Evolutionary conservation across 2,797 vertebrate genomes (phyloP).

Genomic region (Aeoliscus strigatus): DNA sequence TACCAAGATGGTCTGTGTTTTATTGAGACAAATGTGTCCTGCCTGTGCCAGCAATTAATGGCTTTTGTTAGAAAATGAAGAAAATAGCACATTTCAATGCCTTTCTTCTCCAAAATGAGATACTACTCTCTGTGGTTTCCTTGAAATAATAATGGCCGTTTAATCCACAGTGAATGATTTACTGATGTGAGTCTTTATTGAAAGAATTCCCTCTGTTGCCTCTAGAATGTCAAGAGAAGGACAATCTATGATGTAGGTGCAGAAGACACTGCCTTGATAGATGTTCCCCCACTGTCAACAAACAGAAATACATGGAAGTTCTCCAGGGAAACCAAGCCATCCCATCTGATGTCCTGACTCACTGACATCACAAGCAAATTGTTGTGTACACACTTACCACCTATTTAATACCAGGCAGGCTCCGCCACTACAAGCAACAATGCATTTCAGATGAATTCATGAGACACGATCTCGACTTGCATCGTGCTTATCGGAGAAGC

Average conservation of each 20-base stretch:
- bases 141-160: slow-evolving; percentile 42
- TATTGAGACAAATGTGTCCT: slow-evolving; percentile 75
- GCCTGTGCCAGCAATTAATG: slow-evolving; percentile 70
- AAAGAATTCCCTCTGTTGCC: no score
- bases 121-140: slow-evolving; percentile 44
- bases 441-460: no score
- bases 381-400: slow-evolving; percentile 42
- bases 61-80: slow-evolving; percentile 50
- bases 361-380: slow-evolving; percentile 62
- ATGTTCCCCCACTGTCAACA: slow-evolving; percentile 51
- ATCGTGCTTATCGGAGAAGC: slow-evolving; percentile 39
- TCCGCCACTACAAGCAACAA: no score
- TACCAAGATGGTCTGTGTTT: slow-evolving; percentile 66
- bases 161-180: slow-evolving; percentile 39
- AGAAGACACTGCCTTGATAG: slow-evolving; percentile 34
- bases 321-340: slow-evolving; percentile 52
- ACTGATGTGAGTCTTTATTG: slow-evolving; percentile 34
- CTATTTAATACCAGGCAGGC: slow-evolving; percentile 45
- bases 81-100: slow-evolving; percentile 45
- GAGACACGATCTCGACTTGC: slow-evolving; percentile 53
- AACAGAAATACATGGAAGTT: slow-evolving; percentile 65
- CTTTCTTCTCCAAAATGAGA: slow-evolving; percentile 46
- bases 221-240: slow-evolving; percentile 38
- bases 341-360: slow-evolving; percentile 41
- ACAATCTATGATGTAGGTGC: slow-evolving; percentile 23